Percentiles rank a stretch among this genome's conserved stretches.
Conservation (phyloP, 30 jellyfish, hydroid and myxozoan species). For the Aurelia sp. region DNA sequence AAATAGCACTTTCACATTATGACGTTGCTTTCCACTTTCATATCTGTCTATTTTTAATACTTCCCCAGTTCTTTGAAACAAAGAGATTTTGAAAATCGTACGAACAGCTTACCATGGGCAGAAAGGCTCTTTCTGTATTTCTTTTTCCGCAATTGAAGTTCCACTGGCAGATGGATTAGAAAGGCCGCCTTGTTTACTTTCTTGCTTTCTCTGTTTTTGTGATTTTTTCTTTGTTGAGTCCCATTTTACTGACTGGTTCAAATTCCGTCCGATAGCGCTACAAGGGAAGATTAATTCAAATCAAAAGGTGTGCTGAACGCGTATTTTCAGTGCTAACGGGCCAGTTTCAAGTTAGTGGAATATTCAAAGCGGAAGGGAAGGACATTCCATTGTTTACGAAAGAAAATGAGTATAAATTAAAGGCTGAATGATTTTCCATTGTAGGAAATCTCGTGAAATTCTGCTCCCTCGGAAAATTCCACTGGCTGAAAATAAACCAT, state of each 20-base stretch:
- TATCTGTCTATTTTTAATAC: no score
- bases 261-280: not conserved
- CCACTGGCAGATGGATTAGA: conserved; percentile 17
- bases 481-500: no score
- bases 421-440: no score
- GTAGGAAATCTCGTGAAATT: no score
- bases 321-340: not conserved
- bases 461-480: no score
- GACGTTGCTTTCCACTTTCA: no score
- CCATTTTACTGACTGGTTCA: conserved; percentile 35
- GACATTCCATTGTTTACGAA: no score
- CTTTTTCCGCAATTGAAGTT: not conserved
- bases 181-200: conserved; percentile 4
- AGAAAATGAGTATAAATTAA: no score
- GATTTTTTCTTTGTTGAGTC: conserved; percentile 44
- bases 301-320: not conserved
- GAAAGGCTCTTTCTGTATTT: not conserved
- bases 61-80: no score
- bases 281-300: not conserved
- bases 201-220: conserved; percentile 50
- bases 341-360: no score
- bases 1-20: no score
- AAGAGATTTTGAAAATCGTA: not conserved
- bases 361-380: no score
- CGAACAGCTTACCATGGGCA: conserved; percentile 50